These are phyloP conservation scores for Drosophila melanica DNA, from an alignment of 1,140 invertebrate genomes.

Conservation along the genomic window DNA sequence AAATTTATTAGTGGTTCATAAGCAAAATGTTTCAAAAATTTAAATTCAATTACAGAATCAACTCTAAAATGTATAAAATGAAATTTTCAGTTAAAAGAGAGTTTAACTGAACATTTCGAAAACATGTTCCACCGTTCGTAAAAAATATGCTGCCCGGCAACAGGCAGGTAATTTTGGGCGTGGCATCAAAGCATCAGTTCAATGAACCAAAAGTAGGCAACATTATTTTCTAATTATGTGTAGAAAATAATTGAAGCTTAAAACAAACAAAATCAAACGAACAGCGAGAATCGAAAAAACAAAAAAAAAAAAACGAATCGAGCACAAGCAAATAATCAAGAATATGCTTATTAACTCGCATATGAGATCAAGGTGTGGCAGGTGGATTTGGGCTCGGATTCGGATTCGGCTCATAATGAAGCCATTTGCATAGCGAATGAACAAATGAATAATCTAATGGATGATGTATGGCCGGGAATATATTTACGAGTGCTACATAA, in stretches of 20 bases:
- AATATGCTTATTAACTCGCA: conserved; percentile 21
- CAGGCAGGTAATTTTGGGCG: conserved; percentile 11
- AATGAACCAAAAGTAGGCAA: conserved; percentile 80
- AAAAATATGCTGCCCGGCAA: neutral
- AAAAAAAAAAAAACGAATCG: conserved; percentile 40
- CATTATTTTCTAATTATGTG: conserved; percentile 67
- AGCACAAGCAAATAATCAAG: conserved; percentile 60
- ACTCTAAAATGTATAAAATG: no score
- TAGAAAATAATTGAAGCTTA: conserved; percentile 57
- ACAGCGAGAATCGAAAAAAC: conserved; percentile 23
- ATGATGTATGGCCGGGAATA: conserved; percentile 33
- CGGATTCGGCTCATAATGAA: conserved; percentile 22
- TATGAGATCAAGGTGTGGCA: conserved; percentile 47
- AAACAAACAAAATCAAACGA: conserved; percentile 53
- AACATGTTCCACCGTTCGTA: conserved; percentile 3
- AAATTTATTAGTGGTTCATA: no score
- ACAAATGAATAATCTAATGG: conserved; percentile 30
- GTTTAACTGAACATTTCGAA: neutral
- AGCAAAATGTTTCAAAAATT: no score
- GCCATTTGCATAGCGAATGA: conserved; percentile 46
- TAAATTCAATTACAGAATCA: no score
- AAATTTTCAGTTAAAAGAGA: neutral
- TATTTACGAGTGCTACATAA: conserved; percentile 27
- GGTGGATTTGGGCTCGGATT: conserved; percentile 16
- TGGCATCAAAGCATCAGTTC: conserved; percentile 50